Base-by-base conservation (phyloP, 1,140 invertebrate genomes). In the Latrodectus geometricus region DNA sequence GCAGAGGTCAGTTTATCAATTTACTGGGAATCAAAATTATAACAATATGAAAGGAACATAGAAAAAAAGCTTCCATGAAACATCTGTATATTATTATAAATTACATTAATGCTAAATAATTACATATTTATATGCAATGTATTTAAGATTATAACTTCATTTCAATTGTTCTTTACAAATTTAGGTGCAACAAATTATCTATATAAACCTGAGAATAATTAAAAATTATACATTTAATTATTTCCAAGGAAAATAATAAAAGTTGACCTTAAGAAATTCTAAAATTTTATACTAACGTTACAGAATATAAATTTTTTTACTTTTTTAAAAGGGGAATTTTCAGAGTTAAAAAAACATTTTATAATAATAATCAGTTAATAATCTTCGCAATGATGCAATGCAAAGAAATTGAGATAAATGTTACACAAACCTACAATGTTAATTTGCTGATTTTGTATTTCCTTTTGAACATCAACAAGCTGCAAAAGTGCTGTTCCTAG, bases 381-480 rank as follows among this genome's bases (percentile, higher is more conserved):
- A 61, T 11, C 54, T 4, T 4, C 54, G 54, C 35, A 35, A 61
- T 61, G 11, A 17, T 11, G 54, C 17, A 14, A 61, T 61, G 54
- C 3, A 14, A 14, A 61, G 54, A 17, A 61, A 14, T 2, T 14
- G 54, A 61, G 11, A 14, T 61, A 17, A 61, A 61, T 61, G 54
- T 3, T 17, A 80, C 85, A 87, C 85, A 81, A 90, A 95, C 95
- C 96, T 93, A 97, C 96, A 91, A 97, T 96, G 91, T 96, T 97
- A 94, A 96, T 95, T 91, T 97, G 96, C 91, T 97, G 96, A 54
- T 96, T 94, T 91, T 97, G 96, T 86, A 97, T 96, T 91, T 97
- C 96, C 90, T 96, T 96, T 91, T 97, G 96, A 15, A 97, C 96
- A 90, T 96, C 96, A 17, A 97, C 95, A 87, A 97, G 95, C 92